phyloP scores from a whole-genome alignment of 2,888 invertebrate species.

The Rotaria sp. region DNA sequence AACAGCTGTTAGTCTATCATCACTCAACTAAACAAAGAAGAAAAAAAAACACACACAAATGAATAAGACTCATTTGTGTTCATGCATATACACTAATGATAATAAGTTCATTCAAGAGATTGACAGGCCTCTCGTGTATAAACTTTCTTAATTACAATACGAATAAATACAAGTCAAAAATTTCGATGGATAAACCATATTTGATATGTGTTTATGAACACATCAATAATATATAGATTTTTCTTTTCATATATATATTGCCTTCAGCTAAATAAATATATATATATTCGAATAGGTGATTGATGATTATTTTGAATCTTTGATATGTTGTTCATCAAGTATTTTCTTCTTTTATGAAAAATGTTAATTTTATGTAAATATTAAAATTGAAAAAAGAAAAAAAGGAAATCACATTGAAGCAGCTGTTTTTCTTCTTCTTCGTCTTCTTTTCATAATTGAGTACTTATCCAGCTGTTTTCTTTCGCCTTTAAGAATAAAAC shows the following conservation, averaged over 20 bases:
- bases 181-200: too few relatives aligned
- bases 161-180: too few relatives aligned
- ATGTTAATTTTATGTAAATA: slow-evolving; percentile 5
- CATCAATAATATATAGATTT: too few relatives aligned
- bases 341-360: neutral
- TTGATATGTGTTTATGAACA: too few relatives aligned
- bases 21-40: too few relatives aligned
- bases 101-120: neutral
- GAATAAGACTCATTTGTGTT: neutral
- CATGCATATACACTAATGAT: neutral
- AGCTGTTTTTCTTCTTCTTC: neutral
- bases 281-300: too few relatives aligned
- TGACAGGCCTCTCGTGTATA: neutral
- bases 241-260: neutral
- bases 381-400: neutral
- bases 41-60: neutral
- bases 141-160: neutral
- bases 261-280: neutral
- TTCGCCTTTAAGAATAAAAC: neutral
- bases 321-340: neutral
- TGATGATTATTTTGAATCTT: neutral
- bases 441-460: neutral
- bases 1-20: neutral
- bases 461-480: neutral
- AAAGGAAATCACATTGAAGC: neutral